These are phyloP conservation scores for Forbesichthys agassizii DNA, from an alignment of 2,113 vertebrate genomes.

Conservation along the genomic window DNA sequence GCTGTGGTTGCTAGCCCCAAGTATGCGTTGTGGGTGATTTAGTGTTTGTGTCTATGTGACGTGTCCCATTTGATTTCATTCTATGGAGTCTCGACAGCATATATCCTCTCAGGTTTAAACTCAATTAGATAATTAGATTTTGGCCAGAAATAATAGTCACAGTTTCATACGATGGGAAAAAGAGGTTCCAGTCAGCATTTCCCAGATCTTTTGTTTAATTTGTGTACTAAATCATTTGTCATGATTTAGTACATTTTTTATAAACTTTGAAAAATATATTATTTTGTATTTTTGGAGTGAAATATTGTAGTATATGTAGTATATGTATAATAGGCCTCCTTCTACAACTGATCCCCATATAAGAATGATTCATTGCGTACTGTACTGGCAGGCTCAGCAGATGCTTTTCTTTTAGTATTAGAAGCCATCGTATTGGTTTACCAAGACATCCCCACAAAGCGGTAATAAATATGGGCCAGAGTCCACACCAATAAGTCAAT, in stretches of 20 bases:
- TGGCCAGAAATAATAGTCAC: too few relatives aligned
- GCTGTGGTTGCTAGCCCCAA: too few relatives aligned
- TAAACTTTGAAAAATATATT: too few relatives aligned
- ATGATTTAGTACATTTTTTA: neutral
- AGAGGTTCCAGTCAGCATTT: neutral
- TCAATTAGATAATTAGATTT: too few relatives aligned
- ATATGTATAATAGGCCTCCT: too few relatives aligned
- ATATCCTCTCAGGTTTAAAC: too few relatives aligned
- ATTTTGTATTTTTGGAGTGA: neutral
- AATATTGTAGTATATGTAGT: neutral
- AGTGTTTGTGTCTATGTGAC: too few relatives aligned
- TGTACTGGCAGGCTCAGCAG: constrained; percentile 4
- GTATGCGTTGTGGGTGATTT: too few relatives aligned
- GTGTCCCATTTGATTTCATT: too few relatives aligned
- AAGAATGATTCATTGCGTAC: too few relatives aligned
- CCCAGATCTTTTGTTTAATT: neutral
- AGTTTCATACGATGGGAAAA: neutral
- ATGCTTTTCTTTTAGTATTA: constrained; percentile 10
- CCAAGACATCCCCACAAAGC: constrained; percentile 28
- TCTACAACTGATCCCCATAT: too few relatives aligned
- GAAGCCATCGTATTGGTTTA: constrained; percentile 25
- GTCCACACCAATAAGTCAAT: constrained; percentile 55
- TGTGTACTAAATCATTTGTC: neutral
- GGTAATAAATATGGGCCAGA: constrained; percentile 51
- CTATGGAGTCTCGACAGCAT: too few relatives aligned